A percentile compares a stretch with the other conserved stretches of the same genome.
Evolutionary conservation across 2,113 vertebrate species (phyloP).

Genomic region (Bambusicola thoracicus): DNA sequence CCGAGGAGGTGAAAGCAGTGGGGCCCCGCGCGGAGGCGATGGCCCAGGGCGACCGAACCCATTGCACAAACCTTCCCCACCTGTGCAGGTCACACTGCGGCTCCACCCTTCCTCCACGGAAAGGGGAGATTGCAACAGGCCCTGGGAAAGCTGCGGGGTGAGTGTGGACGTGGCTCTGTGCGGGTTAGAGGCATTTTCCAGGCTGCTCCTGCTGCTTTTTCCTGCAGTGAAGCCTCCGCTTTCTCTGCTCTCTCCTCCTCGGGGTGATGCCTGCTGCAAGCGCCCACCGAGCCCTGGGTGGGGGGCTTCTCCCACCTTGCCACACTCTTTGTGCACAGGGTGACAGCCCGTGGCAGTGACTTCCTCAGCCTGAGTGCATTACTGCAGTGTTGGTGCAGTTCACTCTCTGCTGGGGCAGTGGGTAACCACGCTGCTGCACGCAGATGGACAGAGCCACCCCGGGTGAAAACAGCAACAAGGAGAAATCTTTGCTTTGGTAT

Average conservation of each 20-base stretch:
- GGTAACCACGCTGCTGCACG: accelerated
- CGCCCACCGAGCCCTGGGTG: neutral
- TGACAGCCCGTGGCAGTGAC: accelerated
- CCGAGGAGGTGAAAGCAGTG: neutral
- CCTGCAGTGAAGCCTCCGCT: neutral
- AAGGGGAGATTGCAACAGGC: neutral
- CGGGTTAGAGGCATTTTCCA: neutral
- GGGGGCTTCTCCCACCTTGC: neutral
- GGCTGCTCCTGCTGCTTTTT: neutral
- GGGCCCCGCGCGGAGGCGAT: neutral
- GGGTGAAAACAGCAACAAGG: accelerated
- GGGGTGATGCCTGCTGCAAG: neutral
- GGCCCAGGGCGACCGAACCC: neutral
- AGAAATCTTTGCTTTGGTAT: neutral
- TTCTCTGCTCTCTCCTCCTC: neutral
- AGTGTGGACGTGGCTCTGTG: neutral
- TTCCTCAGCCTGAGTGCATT: neutral
- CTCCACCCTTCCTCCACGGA: neutral
- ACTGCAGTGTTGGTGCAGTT: accelerated
- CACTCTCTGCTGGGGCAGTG: neutral
- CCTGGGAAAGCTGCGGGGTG: neutral
- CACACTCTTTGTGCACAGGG: neutral
- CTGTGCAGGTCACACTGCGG: neutral
- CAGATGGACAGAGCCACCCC: neutral
- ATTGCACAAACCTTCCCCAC: neutral